Base-by-base conservation (phyloP, 2,113 vertebrate species). In the Aspiorhynchus laticeps region DNA sequence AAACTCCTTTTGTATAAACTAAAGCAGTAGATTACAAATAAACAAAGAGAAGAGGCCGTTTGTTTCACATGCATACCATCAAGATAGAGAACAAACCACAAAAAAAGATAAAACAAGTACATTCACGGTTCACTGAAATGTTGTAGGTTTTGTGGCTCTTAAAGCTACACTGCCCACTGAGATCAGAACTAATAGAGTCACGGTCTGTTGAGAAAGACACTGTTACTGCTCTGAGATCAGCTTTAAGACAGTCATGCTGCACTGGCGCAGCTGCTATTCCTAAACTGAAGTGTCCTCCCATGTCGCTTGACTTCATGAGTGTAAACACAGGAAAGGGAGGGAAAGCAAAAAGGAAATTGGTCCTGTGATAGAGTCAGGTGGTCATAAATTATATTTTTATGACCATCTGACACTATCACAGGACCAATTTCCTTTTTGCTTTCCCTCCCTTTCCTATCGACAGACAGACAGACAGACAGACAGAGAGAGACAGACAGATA, bases 11-110 rank as follows among this genome's bases (percentile, higher is more conserved):
- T 78, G 87, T 82, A 88, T 71, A 90, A 90, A 91, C 92, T 92
- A 90, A 88, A 59, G 43, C 43, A 53, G 53, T 36, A 83, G 82
- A 91, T 85, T 59, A 87, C 80, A 93, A 91, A 90, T 89, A 93
- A 92, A 91, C 76, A 85, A 75, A 88, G 53, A 78, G 82, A 69
- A 33, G 5, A 48, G 41, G 33, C 80, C 86, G 51, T 85, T 87
- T 9, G 56, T 87, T 53, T 80, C 76, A 53, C 69, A 26, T 87
- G 24, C 33, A 77, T n/a, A 31, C 21, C 51, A 28, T 87, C n/a
- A 7, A 81, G 43, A 67, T 41, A 8, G 33, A 65, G 24, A 36
- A 74, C 31, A 21, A 43, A 69, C 19, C 11, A 73, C 38, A 73
- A 10, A 51, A 26, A 51, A 46, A 10, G 10, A 53, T 89, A 90